phyloP scores from a whole-genome alignment of 2,888 invertebrate genomes.

The Chymomyza amoena region DNA sequence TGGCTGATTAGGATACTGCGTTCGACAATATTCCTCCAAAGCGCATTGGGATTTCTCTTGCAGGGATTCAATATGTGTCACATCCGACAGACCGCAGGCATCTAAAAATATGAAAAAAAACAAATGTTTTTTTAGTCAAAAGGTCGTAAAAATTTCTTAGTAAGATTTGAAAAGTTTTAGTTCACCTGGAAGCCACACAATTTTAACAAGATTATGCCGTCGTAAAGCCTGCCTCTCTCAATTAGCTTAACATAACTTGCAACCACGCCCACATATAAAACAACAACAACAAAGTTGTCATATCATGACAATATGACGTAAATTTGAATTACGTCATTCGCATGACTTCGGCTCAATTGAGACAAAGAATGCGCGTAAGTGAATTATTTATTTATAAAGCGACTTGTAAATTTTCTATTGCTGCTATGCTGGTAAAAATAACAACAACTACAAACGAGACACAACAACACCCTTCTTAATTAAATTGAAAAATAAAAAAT shows the following conservation, averaged over 20 bases:
- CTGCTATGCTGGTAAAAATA: constrained; percentile 5
- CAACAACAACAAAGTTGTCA: constrained; percentile 15
- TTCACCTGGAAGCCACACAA: neutral
- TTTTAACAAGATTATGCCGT: neutral
- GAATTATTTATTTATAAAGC: neutral
- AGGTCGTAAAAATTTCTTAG: neutral
- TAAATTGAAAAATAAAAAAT: constrained; percentile 48
- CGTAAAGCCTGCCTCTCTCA: neutral
- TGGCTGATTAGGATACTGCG: constrained; percentile 98
- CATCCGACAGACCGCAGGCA: constrained; percentile 96
- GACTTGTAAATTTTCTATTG: constrained; percentile 1
- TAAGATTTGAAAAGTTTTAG: neutral
- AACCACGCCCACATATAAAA: constrained; percentile 54
- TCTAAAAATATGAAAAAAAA: constrained; percentile 81
- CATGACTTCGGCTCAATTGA: constrained; percentile 68
- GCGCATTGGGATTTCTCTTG: constrained; percentile 99
- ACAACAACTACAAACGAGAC: constrained; percentile 17
- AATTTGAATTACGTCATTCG: constrained; percentile 54
- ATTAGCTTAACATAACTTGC: neutral
- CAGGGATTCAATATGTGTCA: constrained; percentile 95
- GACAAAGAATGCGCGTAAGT: constrained; percentile 15
- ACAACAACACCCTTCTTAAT: constrained; percentile 45
- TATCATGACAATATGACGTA: constrained; percentile 53
- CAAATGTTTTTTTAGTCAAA: neutral
- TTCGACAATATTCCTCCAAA: constrained; percentile 97